Conservation (phyloP, 2,888 invertebrate genomes). For the Spodoptera exigua region DNA sequence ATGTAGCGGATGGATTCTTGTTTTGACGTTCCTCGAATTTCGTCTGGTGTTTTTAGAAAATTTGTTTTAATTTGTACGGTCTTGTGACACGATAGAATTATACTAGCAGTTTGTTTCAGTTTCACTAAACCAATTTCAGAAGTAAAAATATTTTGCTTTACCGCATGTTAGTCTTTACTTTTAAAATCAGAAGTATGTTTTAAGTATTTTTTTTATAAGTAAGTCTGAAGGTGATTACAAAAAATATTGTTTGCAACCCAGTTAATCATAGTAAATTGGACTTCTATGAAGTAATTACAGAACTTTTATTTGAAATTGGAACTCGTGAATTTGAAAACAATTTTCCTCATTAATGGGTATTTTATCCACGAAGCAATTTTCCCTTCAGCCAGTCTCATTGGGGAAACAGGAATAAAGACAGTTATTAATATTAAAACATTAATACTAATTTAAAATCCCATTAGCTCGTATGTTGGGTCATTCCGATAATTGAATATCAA, state of each 20-base stretch:
- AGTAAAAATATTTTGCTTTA: no score
- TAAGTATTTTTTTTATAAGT: no score
- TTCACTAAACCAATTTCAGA: no score
- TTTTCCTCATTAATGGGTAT: background rate
- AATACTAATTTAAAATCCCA: conserved; percentile 62
- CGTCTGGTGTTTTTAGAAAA: conserved; percentile 31
- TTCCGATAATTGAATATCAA: conserved; percentile 62
- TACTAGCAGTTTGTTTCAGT: background rate
- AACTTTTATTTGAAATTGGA: no score
- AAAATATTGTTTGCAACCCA: no score
- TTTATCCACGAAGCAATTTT: conserved; percentile 5
- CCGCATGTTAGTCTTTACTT: no score
- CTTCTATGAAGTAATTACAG: no score
- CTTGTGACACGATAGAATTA: conserved; percentile 28
- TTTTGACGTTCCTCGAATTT: conserved; percentile 44
- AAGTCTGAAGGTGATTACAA: no score
- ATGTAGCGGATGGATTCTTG: conserved; percentile 52
- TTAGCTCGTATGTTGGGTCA: conserved; percentile 52
- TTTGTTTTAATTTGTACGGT: conserved; percentile 34
- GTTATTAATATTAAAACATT: conserved; percentile 56
- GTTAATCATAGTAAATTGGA: no score
- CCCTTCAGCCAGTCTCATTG: conserved; percentile 6
- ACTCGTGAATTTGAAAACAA: background rate
- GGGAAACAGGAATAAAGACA: conserved; percentile 21
- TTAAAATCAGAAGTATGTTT: no score